Base-by-base conservation (phyloP, 2,797 vertebrate genomes). In the Alfaro cultratus region DNA sequence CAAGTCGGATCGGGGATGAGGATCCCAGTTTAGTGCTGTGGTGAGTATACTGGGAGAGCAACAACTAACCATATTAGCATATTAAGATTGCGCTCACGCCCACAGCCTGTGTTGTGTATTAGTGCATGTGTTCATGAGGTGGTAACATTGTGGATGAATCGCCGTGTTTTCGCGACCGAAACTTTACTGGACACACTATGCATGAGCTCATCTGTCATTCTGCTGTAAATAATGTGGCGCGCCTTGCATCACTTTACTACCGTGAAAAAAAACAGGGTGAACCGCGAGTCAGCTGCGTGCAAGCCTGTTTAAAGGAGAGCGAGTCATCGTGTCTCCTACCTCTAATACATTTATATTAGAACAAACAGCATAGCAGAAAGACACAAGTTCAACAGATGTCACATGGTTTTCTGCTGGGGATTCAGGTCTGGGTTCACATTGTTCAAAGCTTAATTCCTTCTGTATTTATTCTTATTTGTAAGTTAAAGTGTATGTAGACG, bases 21-120 rank as follows among this genome's bases (percentile, higher is more conserved):
- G 84, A 89, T 88, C 77, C 79, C 80, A 80, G 92, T 91, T 88
- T 95, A 95, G 93, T 86, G 75, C 81, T 71, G 47, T 49, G 93
- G 94, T 95, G 49, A 94, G 94, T 94, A 29, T 53, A 45, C 26
- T 23, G 29, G 47, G 1, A 60, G 78, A 70, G 13, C 2, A 49
- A 55, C 70, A 80, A 89, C 75, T 77, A 67, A 47, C 39, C 11
- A 1, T 46, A 83, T 85, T 74, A 64, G 6, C 74, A 81, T 77
- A 79, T 88, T 89, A 21, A 80, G 36, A 85, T 86, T 83, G 76
- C 77, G 60, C 87, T 86, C 86, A 91, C 91, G 88, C 87, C 84
- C 77, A 77, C 88, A 82, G 85, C 43, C 12, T 26, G 76, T 2
- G 80, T 68, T 39, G 36, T 15, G 75, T 53, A 43, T 10, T 10